Evolutionary conservation across 2,797 vertebrate genomes (phyloP), one percentile per base, ranked within the genome.

Genomic region (Holocentrus rufus): DNA sequence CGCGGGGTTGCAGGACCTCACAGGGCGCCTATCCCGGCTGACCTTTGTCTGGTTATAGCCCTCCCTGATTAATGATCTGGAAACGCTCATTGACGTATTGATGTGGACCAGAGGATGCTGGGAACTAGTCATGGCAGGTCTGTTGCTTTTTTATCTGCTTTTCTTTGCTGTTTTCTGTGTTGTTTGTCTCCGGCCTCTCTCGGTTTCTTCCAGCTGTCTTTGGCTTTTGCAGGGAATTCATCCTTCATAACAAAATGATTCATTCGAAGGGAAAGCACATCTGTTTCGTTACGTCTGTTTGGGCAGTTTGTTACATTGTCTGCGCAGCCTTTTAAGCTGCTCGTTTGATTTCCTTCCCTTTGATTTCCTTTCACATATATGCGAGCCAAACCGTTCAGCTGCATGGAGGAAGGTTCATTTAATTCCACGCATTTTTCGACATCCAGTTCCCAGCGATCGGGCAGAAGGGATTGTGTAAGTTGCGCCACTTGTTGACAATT

Each of bases 31-130:
- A 61, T 77, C 63, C 72, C 63, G 60, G 68, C 58, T 80, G 72
- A 90, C 80, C 84, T 82, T 84, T 84, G 85, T 85, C 80, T 74
- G 57, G 53, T n/a, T n/a, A n/a, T n/a, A n/a, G n/a, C n/a, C n/a
- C 68, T 79, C 68, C 22, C 42, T 62, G 63, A 81, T 82, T 61
- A 36, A 44, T 67, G 79, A 83, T 81, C 56, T 83, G 69, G 63
- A 91, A 87, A 77, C 70, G 78, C 77, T 83, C 76, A 76, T 79
- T 17, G 23, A 23, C 69, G 31, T 80, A 78, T 78, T 72, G 84
- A 86, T 79, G 79, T 72, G 65, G 65, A 85, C 60, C 67, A 49
- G 49, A 70, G 61, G 62, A 67, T 47, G 60, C 65, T 74, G 62
- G 74, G 72, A 79, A 46, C 50, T 39, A 10, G 22, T 71, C 23